phyloP scores from a whole-genome alignment of 2,888 invertebrate genomes.

The Polymixis lichenea region DNA sequence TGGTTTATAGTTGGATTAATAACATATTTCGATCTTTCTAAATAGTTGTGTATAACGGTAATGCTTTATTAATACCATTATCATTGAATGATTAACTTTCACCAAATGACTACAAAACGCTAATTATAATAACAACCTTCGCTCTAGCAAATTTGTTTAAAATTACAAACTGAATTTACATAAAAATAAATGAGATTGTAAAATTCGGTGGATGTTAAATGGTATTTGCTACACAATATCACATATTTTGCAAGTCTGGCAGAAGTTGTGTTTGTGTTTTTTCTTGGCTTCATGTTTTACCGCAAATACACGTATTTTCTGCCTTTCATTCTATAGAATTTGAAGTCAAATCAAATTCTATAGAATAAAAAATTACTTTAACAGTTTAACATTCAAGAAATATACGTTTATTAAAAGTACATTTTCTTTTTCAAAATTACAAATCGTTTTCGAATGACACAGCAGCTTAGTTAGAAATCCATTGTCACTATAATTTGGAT shows the following conservation, averaged over 20 bases:
- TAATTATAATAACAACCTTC: conserved; percentile 12
- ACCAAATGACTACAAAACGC: not conserved
- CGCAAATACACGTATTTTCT: not conserved
- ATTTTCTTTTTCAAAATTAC: conserved; percentile 3
- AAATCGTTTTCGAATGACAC: conserved; percentile 4
- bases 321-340: not conserved
- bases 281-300: not conserved
- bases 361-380: not conserved
- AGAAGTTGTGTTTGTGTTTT: not conserved
- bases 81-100: conserved; percentile 19
- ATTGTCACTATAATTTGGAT: conserved; percentile 35
- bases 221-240: not conserved
- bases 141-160: conserved; percentile 1
- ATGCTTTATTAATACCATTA: not conserved
- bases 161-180: not conserved
- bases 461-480: conserved; percentile 21
- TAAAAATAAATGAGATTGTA: not conserved
- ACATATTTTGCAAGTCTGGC: not conserved
- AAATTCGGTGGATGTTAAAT: not conserved
- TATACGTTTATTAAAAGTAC: not conserved
- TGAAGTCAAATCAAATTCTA: not conserved
- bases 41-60: not conserved
- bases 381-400: not conserved
- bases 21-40: not conserved
- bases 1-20: not conserved